phyloP scores from a whole-genome alignment of 2,888 invertebrate genomes.

The Eudiplozoon nipponicum region DNA sequence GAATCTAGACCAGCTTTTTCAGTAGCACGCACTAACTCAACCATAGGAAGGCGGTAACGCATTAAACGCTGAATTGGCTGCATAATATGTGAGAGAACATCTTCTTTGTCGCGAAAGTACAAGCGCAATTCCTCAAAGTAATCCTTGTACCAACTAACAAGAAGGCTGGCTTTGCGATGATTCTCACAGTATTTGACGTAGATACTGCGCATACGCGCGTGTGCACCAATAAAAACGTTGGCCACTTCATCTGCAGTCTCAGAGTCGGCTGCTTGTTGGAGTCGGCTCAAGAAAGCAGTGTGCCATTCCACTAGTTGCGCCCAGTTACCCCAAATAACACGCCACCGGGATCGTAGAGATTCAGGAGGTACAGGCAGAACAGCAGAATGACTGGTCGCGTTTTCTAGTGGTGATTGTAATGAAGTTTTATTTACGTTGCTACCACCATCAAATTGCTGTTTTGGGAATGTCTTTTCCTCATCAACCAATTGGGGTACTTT shows the following conservation, averaged over 20 bases:
- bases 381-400: no score
- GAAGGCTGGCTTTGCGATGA: constrained; percentile 12
- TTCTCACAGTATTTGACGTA: constrained; percentile 16
- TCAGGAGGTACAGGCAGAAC: constrained; percentile 3
- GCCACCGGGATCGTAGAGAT: constrained; percentile 10
- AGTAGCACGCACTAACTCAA: constrained; percentile 12
- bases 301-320: constrained; percentile 12
- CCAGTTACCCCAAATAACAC: constrained; percentile 16
- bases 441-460: no score
- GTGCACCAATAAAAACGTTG: constrained; percentile 13
- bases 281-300: constrained; percentile 3
- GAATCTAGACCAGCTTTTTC: constrained; percentile 5
- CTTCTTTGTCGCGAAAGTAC: constrained; percentile 7
- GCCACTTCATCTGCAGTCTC: constrained; percentile 11
- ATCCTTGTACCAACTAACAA: constrained; percentile 12
- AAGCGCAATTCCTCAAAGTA: constrained; percentile 11
- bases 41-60: constrained; percentile 13
- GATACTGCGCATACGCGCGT: constrained; percentile 8
- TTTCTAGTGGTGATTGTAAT: no score
- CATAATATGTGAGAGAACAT: constrained; percentile 9
- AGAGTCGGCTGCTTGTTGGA: constrained; percentile 3
- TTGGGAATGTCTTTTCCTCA: no score
- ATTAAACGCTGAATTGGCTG: constrained; percentile 15
- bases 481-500: no score
- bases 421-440: no score